Conservation (phyloP, 1,140 invertebrate genomes). For the Drosophila nigrodunni region DNA sequence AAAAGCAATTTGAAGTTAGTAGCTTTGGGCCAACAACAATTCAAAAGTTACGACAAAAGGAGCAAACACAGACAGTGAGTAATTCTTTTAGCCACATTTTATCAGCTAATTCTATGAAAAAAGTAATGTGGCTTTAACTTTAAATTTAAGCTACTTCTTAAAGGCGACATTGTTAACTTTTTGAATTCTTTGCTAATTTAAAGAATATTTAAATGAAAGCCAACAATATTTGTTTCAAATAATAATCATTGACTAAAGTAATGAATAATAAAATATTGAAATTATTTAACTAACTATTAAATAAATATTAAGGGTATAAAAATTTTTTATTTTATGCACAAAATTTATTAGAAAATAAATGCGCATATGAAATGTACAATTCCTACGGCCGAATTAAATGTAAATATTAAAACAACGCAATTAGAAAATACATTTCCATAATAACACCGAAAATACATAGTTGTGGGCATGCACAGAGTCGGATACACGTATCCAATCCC, state of each 20-base stretch:
- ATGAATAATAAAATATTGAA: neutral
- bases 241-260: neutral
- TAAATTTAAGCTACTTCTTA: neutral
- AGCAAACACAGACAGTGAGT: slow-evolving; percentile 59
- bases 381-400: slow-evolving; percentile 44
- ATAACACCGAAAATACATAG: slow-evolving; percentile 28
- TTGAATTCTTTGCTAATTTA: too few species aligned
- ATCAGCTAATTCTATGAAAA: neutral
- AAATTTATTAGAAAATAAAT: slow-evolving; percentile 1
- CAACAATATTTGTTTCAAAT: neutral
- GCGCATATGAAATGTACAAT: slow-evolving; percentile 11
- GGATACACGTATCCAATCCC: slow-evolving; percentile 28
- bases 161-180: too few species aligned
- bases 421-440: slow-evolving; percentile 55
- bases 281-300: neutral
- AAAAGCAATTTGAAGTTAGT: slow-evolving; percentile 81
- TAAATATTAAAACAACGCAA: slow-evolving; percentile 68
- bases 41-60: neutral
- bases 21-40: slow-evolving; percentile 50
- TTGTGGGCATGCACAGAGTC: slow-evolving; percentile 8
- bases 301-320: neutral
- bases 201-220: too few species aligned
- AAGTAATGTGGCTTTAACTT: neutral
- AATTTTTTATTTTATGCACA: slow-evolving; percentile 29
- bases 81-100: slow-evolving; percentile 9